Percentiles rank a stretch among this genome's conserved stretches.
phyloP scores from a whole-genome alignment of 2,888 invertebrate genomes.

The Atherix ibis region DNA sequence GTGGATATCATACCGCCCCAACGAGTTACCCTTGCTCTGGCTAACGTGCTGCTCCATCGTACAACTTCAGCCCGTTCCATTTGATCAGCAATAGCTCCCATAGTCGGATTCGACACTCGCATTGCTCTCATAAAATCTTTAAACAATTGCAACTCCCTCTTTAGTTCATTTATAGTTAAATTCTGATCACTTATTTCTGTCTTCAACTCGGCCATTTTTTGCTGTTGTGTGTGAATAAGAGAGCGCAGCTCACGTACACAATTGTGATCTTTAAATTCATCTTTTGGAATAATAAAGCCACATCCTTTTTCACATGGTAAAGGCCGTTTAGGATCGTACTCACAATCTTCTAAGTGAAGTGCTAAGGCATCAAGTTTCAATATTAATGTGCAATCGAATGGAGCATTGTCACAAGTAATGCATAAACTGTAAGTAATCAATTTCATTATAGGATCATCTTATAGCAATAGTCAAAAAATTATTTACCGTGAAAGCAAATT shows the following conservation, averaged over 20 bases:
- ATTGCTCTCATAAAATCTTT: constrained; percentile 91
- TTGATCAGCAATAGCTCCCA: constrained; percentile 82
- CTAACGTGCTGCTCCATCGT: constrained; percentile 70
- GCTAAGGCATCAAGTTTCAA: constrained; percentile 74
- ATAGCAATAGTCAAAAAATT: too few relatives aligned
- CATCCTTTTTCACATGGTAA: constrained; percentile 88
- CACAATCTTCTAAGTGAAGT: constrained; percentile 82
- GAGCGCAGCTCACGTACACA: constrained; percentile 78
- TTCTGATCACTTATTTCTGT: constrained; percentile 75
- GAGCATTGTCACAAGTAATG: constrained; percentile 82
- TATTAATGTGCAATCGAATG: constrained; percentile 69
- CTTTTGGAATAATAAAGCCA: constrained; percentile 86
- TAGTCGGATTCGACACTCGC: constrained; percentile 79
- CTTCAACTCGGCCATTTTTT: constrained; percentile 72
- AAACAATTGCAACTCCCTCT: constrained; percentile 70
- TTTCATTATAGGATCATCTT: too few relatives aligned
- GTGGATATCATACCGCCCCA: constrained; percentile 99
- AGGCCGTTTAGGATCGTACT: constrained; percentile 86
- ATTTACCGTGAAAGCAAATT: constrained; percentile 70
- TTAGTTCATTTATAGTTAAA: constrained; percentile 76
- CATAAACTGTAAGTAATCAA: constrained; percentile 61
- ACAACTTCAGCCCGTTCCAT: constrained; percentile 90
- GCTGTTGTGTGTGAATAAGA: constrained; percentile 71
- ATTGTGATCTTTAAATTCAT: constrained; percentile 86
- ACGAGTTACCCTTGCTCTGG: constrained; percentile 76